Evolutionary conservation across 2,888 invertebrate genomes (phyloP).

Genomic region (Athalia cordata): DNA sequence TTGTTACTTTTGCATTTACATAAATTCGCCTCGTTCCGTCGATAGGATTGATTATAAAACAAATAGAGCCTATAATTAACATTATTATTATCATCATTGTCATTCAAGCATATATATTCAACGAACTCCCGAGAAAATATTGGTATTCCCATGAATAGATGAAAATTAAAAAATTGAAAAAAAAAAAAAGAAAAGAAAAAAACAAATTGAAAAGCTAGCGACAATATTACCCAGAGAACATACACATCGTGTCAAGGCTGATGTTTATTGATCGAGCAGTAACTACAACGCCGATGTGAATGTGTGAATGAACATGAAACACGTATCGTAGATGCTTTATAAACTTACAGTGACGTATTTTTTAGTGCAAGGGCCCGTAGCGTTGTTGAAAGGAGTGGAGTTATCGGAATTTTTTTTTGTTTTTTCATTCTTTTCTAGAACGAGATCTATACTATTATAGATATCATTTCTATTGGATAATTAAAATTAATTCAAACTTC

Average conservation of each 20-base stretch:
- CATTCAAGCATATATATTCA: no score
- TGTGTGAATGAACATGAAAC: not conserved
- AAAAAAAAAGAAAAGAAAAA: not conserved
- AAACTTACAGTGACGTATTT: not conserved
- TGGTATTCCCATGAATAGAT: not conserved
- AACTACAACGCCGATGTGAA: constrained; percentile 25
- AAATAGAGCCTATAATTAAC: no score
- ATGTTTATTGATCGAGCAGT: constrained; percentile 66
- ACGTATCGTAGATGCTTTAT: not conserved
- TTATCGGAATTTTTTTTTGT: no score
- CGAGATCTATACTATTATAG: no score
- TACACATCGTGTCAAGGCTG: constrained; percentile 67
- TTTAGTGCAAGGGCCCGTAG: not conserved
- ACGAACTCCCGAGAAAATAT: no score
- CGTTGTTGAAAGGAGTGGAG: not conserved
- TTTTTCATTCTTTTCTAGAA: no score
- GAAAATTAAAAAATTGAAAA: not conserved
- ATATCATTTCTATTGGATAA: no score
- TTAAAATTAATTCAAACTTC: no score
- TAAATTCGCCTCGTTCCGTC: no score
- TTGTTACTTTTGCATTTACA: no score
- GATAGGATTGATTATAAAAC: no score
- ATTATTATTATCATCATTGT: no score
- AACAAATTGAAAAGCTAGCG: not conserved
- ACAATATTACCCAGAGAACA: constrained; percentile 21